Base-by-base conservation (phyloP, 2,113 vertebrate species). In the Xenopus laevis region DNA sequence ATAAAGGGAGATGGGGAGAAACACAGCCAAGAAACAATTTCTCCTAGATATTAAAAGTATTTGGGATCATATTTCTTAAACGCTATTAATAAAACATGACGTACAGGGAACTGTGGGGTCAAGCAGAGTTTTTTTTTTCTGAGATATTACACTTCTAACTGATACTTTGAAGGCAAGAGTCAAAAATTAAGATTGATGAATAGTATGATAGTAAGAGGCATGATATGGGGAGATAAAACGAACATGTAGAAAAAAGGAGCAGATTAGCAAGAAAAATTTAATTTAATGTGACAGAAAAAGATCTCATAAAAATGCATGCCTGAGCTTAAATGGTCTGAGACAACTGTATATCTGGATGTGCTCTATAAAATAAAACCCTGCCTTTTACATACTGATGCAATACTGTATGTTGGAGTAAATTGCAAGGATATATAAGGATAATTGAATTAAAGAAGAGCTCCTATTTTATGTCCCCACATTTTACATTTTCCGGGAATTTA, bases 61-160 rank as follows among this genome's bases (percentile, higher is more conserved):
- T 55, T 8, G 16, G 15, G 18, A 55, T n/a, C 53, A 55, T 16
- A 16, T 55, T 55, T 55, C 53, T 16, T 8, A n/a, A 33, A 46
- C 46, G 63, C 16, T 18, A 65, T 65, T 65, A 65, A 65, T 65
- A 33, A 44, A 65, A 33, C n/a, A 45, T 16, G 33, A 13, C 44
- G 61, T 40, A 23, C 27, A 40, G 17, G 44, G 17, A 46, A 33
- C 13, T 65, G 16, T n/a, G 10, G 16, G 63, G 63, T 65, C 63
- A 65, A 65, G 63, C 20, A 13, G 63, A 40, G 27, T 13, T 33
- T 63, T 2, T 13, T 33, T 63, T 2, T 23, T 13, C 33, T 62
- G 9, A 62, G 4, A 18, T 10, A 27, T 62, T 62, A 69, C 33
- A 6, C 6, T 40, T 40, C 33, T 6, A 40, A 40, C 33, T 40